Conservation (phyloP, 1,140 invertebrate species). For the Aphaenogaster ashmeadi region DNA sequence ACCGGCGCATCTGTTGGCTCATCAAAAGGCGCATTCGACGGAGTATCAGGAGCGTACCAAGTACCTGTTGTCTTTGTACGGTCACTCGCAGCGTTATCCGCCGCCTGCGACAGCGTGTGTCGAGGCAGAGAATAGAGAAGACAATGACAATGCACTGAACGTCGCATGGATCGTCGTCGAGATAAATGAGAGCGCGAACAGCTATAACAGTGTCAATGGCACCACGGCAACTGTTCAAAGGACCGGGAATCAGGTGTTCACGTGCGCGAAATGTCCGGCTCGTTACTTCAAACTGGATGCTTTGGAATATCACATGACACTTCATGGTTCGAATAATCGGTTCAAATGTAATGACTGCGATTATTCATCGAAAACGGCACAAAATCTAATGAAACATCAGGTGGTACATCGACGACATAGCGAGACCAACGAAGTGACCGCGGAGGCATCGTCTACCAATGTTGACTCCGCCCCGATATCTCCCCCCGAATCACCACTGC, state of each 20-base stretch:
- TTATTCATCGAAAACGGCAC: slow-evolving; percentile 93
- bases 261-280: slow-evolving; percentile 90
- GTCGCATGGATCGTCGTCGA: slow-evolving; percentile 85
- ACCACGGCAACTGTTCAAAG: slow-evolving; percentile 28
- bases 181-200: slow-evolving; percentile 41
- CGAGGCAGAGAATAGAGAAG: slow-evolving; percentile 74
- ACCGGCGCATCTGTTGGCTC: slow-evolving; percentile 90
- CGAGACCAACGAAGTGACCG: slow-evolving; percentile 67
- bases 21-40: slow-evolving; percentile 92
- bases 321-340: slow-evolving; percentile 90
- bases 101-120: slow-evolving; percentile 89
- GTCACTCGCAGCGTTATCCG: slow-evolving; percentile 89
- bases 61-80: slow-evolving; percentile 90
- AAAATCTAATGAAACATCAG: slow-evolving; percentile 92
- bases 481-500: slow-evolving; percentile 70
- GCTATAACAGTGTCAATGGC: neutral
- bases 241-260: slow-evolving; percentile 83
- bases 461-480: slow-evolving; percentile 24
- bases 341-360: slow-evolving; percentile 94
- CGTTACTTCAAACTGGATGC: slow-evolving; percentile 91
- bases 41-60: slow-evolving; percentile 94
- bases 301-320: slow-evolving; percentile 91
- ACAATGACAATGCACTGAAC: slow-evolving; percentile 29
- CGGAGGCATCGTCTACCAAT: neutral
- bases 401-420: slow-evolving; percentile 88